Evolutionary conservation across 2,797 vertebrate genomes (phyloP), one percentile per base, ranked within the genome.

Genomic region (Lacerta viridis): DNA sequence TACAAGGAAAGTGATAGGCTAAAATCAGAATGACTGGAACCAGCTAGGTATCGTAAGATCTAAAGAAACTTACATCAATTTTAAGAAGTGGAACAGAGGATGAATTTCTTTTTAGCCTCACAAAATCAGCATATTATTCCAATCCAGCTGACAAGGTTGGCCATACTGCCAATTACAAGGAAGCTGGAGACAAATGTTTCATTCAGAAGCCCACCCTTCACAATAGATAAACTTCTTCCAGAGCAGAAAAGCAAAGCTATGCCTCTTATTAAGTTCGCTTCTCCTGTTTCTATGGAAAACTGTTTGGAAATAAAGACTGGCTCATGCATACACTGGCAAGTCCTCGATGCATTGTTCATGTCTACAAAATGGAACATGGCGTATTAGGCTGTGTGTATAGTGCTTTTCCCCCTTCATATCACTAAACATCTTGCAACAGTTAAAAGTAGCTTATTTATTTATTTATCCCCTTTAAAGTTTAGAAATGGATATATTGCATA

Each of bases 121-220:
- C 94, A 96, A 96, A 97, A 96, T 93, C 97, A 94, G 92, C 93
- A 92, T 96, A 96, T 98, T 97, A 97, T 97, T 97, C 96, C 93
- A 96, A 96, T 93, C 91, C 94, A 97, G 96, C 94, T 93, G 97
- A 96, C 95, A 96, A 91, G 91, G 92, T 95, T 92, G 94, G 95
- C 92, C 96, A 93, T 94, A 95, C 91, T 90, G 91, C 87, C 95
- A 94, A 97, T 97, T 96, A 95, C 95, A 97, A 97, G 96, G 96
- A 96, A 95, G 94, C 77, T 86, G 89, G 96, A 97, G 97, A 99
- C 98, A 99, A 98, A 95, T 96, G 90, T 92, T 96, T 97, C 97
- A 98, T 98, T 98, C 98, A 98, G 97, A 90, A 93, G 86, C 92
- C 95, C 91, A 97, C 96, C 97, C 95, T 97, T 97, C 97, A 95